These are phyloP conservation scores for Hippoglossus hippoglossus DNA, from an alignment of 2,797 vertebrate genomes.

Conservation along the genomic window DNA sequence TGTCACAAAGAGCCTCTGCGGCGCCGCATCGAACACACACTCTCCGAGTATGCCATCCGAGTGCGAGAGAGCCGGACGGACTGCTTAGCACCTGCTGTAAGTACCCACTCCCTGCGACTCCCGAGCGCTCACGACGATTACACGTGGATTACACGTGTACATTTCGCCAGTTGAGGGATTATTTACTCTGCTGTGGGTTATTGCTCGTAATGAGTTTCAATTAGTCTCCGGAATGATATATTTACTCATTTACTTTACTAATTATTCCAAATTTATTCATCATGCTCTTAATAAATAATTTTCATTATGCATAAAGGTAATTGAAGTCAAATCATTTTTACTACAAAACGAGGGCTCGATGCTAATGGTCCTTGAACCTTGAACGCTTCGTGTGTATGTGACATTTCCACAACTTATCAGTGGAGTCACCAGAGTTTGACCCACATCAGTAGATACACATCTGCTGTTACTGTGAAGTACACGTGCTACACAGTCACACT, in stretches of 20 bases:
- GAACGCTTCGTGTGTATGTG: too few species aligned
- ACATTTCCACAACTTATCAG: conserved; percentile 23
- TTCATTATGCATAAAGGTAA: conserved; percentile 23
- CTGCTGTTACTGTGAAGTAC: too few species aligned
- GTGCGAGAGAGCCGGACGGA: conserved; percentile 59
- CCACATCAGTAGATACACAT: too few species aligned
- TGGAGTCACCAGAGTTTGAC: background rate
- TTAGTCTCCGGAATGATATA: conserved; percentile 19
- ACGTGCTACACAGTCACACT: background rate
- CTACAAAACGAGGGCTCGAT: too few species aligned
- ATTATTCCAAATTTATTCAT: conserved; percentile 37
- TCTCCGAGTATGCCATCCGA: conserved; percentile 65
- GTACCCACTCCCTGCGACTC: conserved; percentile 40
- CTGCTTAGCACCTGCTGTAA: conserved; percentile 69
- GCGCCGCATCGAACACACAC: conserved; percentile 61
- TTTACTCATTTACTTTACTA: conserved; percentile 29
- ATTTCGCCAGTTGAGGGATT: background rate
- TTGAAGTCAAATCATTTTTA: background rate
- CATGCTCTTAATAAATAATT: conserved; percentile 1
- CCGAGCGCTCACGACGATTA: conserved; percentile 15
- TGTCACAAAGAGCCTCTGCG: conserved; percentile 48
- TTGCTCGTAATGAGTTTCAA: conserved; percentile 32
- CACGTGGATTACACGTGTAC: conserved; percentile 6
- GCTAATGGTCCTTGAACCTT: too few species aligned
- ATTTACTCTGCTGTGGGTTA: conserved; percentile 7